phyloP scores from a whole-genome alignment of 2,888 invertebrate species.

The Perizoma affinitatum region DNA sequence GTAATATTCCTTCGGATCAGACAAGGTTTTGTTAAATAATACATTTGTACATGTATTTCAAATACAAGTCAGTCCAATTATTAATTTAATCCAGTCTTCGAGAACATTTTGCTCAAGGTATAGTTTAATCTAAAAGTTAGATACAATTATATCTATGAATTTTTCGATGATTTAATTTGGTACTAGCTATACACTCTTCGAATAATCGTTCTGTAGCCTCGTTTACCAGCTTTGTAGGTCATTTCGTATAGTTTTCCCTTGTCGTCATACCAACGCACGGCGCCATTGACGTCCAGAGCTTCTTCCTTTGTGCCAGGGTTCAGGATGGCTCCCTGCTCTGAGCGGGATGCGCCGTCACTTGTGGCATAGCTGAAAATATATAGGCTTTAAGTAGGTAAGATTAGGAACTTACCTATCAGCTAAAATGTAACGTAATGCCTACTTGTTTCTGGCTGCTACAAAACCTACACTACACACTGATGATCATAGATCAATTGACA shows the following conservation, averaged over 20 bases:
- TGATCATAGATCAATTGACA: too few species aligned
- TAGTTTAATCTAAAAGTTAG: too few species aligned
- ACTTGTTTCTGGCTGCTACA: too few species aligned
- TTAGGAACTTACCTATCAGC: too few species aligned
- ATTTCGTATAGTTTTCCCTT: slow-evolving; percentile 79
- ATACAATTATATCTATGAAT: too few species aligned
- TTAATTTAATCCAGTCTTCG: slow-evolving; percentile 37
- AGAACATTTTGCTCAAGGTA: too few species aligned
- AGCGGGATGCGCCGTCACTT: slow-evolving; percentile 81
- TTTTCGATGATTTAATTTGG: not conserved
- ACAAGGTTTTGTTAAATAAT: too few species aligned
- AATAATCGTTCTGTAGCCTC: slow-evolving; percentile 77
- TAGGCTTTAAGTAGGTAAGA: not conserved
- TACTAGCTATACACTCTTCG: slow-evolving; percentile 56
- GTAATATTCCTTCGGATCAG: too few species aligned
- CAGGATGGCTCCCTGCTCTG: slow-evolving; percentile 71
- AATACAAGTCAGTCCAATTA: slow-evolving; percentile 29
- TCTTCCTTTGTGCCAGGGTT: slow-evolving; percentile 68
- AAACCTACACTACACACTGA: too few species aligned
- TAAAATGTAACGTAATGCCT: too few species aligned
- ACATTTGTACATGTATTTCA: not conserved
- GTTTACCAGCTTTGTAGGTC: slow-evolving; percentile 78
- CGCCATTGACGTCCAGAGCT: slow-evolving; percentile 70
- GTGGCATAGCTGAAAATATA: slow-evolving; percentile 70
- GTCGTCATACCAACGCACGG: slow-evolving; percentile 76